Conservation (phyloP, 2,113 vertebrate genomes). For the Oncorhynchus gorbuscha region DNA sequence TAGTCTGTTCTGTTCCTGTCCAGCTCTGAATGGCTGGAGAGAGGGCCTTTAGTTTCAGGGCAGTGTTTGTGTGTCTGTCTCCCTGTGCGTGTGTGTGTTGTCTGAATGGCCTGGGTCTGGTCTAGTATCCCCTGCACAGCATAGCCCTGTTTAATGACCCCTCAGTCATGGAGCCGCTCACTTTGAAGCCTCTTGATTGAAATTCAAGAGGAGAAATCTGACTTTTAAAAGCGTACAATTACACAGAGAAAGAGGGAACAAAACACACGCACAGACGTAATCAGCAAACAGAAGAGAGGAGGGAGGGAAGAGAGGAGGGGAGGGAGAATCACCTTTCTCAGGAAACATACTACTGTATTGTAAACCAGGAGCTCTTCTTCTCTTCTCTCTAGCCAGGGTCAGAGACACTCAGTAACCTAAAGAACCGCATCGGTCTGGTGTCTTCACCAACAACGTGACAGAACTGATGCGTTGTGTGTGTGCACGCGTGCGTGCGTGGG, state of each 20-base stretch:
- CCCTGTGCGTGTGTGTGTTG: not conserved
- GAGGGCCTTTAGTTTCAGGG: not conserved
- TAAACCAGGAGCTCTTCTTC: slow-evolving; percentile 23
- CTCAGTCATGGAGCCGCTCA: slow-evolving; percentile 51
- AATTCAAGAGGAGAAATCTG: slow-evolving; percentile 69
- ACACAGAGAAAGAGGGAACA: slow-evolving; percentile 15
- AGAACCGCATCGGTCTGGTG: not conserved
- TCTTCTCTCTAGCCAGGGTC: slow-evolving; percentile 14
- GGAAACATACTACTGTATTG: slow-evolving; percentile 17
- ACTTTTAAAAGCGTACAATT: slow-evolving; percentile 66
- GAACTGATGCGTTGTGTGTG: not conserved
- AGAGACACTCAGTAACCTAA: slow-evolving; percentile 19
- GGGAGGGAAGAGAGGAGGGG: not conserved
- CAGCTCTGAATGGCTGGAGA: slow-evolving; percentile 7
- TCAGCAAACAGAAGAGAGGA: slow-evolving; percentile 26
- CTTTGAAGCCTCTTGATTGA: slow-evolving; percentile 77
- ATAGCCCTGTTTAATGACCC: slow-evolving; percentile 55
- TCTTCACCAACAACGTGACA: slow-evolving; percentile 1
- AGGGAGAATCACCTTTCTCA: slow-evolving; percentile 36
- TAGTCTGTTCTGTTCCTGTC: slow-evolving; percentile 19
- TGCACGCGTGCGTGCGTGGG: not conserved
- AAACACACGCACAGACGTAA: slow-evolving; percentile 19
- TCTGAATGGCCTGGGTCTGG: not conserved
- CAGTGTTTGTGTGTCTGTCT: not conserved
- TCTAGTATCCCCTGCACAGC: not conserved